phyloP scores from a whole-genome alignment of 2,888 invertebrate species.

The Chrysolina haemoptera region DNA sequence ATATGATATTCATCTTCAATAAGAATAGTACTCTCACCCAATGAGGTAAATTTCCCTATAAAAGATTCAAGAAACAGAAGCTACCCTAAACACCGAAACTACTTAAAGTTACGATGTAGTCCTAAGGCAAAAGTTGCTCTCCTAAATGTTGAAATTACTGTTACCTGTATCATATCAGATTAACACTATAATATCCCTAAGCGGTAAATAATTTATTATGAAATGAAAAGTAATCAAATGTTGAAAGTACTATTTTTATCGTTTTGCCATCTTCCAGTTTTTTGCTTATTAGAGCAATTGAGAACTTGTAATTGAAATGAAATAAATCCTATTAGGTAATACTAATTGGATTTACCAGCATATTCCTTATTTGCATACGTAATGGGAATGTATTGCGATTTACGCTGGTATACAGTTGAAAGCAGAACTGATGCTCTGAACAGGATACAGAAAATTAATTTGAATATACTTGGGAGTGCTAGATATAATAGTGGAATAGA shows the following conservation, averaged over 20 bases:
- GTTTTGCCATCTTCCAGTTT: slow-evolving; percentile 22
- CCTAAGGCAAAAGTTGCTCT: too few relatives aligned
- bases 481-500: too few relatives aligned
- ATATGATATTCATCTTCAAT: too few relatives aligned
- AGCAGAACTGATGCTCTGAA: slow-evolving; percentile 12
- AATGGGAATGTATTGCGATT: slow-evolving; percentile 21
- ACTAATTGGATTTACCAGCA: slow-evolving; percentile 40
- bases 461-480: slow-evolving; percentile 33
- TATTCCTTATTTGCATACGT: slow-evolving; percentile 38
- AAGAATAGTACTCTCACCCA: too few relatives aligned
- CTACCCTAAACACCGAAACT: too few relatives aligned
- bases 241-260: not conserved
- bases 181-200: too few relatives aligned
- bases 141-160: too few relatives aligned
- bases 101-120: too few relatives aligned
- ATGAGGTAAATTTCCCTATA: too few relatives aligned
- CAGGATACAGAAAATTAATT: slow-evolving; percentile 48
- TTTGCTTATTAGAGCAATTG: slow-evolving; percentile 32
- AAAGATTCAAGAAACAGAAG: too few relatives aligned
- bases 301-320: slow-evolving; percentile 32
- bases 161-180: too few relatives aligned
- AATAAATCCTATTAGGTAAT: slow-evolving; percentile 39
- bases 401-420: slow-evolving; percentile 16
- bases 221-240: slow-evolving; percentile 9
- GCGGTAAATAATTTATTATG: not conserved